These are phyloP conservation scores for Phycodurus eques DNA, from an alignment of 2,113 vertebrate species.

Conservation along the genomic window DNA sequence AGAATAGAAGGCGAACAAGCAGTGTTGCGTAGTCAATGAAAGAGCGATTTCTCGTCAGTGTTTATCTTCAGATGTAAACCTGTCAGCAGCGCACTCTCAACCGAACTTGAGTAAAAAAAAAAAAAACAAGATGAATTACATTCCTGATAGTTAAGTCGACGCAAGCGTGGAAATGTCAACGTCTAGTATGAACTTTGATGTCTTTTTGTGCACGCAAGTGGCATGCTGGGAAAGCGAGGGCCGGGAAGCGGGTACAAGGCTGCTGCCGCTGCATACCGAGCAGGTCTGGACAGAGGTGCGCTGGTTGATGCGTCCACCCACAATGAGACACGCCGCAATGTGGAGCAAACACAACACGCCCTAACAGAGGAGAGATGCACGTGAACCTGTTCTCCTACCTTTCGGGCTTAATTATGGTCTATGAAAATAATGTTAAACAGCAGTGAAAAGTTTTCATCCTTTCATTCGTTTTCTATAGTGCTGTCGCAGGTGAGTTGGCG, in stretches of 20 bases:
- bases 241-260: conserved; percentile 35
- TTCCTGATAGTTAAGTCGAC: conserved; percentile 22
- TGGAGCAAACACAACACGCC: conserved; percentile 21
- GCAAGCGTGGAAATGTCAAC: conserved; percentile 12
- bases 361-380: neutral
- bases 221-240: conserved; percentile 29
- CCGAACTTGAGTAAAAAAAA: neutral
- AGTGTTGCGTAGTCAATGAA: neutral
- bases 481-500: no score
- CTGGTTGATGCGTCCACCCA: conserved; percentile 55
- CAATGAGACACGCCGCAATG: conserved; percentile 53
- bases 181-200: neutral
- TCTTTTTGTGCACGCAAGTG: conserved; percentile 9
- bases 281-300: conserved; percentile 73
- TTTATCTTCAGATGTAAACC: conserved; percentile 24
- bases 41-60: neutral
- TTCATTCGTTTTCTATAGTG: neutral
- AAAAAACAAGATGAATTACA: conserved; percentile 31
- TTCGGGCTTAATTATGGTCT: neutral
- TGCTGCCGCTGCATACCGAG: conserved; percentile 69
- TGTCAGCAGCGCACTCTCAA: conserved; percentile 29
- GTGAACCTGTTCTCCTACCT: neutral
- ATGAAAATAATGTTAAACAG: neutral
- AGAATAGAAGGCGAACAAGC: neutral
- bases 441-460: neutral